A percentile compares a stretch with the other conserved stretches of the same genome.
phyloP scores from a whole-genome alignment of 2,113 vertebrate species.

The Scalopus aquaticus region DNA sequence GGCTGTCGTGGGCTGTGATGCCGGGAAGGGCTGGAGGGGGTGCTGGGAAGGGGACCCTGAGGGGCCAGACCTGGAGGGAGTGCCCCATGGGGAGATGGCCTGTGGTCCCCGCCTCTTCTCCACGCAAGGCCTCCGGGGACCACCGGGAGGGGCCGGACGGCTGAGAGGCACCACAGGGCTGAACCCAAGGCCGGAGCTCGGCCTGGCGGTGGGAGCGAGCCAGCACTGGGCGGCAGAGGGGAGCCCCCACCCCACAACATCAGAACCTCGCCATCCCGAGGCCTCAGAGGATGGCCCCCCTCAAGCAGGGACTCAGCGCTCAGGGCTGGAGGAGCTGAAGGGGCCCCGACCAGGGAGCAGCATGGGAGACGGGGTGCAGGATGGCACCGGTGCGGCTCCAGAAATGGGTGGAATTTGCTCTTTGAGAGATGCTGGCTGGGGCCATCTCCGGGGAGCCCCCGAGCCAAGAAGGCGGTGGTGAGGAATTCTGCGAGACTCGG shows the following conservation, averaged over 20 bases:
- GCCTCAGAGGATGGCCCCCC: not conserved
- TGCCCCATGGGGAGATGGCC: too few relatives aligned
- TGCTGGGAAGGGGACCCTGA: too few relatives aligned
- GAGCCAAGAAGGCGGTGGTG: accelerated
- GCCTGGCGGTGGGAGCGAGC: not conserved
- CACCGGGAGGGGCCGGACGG: too few relatives aligned
- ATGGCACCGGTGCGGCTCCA: not conserved
- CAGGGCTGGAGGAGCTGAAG: not conserved
- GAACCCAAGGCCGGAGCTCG: not conserved
- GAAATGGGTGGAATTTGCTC: not conserved
- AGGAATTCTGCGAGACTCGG: not conserved
- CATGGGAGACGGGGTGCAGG: not conserved
- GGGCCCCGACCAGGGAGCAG: too few relatives aligned
- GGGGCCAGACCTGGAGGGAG: not conserved
- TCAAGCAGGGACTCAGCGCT: not conserved
- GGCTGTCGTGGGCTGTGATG: too few relatives aligned
- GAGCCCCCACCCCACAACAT: not conserved
- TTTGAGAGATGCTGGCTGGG: not conserved
- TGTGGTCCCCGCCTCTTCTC: too few relatives aligned
- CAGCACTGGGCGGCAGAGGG: not conserved
- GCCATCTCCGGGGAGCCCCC: not conserved
- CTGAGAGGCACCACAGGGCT: not conserved
- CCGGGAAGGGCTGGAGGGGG: too few relatives aligned
- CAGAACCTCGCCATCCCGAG: not conserved
- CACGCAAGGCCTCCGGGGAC: too few relatives aligned